A percentile compares a stretch with the other conserved stretches of the same genome.
phyloP scores from a whole-genome alignment of 2,888 invertebrate species.

The Epiblema foenella region DNA sequence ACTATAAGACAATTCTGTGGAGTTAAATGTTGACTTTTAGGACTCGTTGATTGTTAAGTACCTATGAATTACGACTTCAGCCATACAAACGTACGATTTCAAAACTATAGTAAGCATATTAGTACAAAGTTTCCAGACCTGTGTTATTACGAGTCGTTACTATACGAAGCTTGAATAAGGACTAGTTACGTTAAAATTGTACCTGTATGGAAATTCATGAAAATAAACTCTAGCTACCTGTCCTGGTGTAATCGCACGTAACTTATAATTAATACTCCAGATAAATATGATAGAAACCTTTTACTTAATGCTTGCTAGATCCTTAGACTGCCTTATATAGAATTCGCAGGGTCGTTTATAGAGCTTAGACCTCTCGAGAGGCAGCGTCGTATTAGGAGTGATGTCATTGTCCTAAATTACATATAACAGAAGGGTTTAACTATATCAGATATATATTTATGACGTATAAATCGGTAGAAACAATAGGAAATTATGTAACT shows the following conservation, averaged over 20 bases:
- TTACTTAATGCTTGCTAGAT: not conserved
- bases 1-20: constrained; percentile 30
- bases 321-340: not conserved
- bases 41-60: not conserved
- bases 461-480: not conserved
- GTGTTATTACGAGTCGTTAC: not conserved
- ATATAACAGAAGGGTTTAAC: constrained; percentile 8
- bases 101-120: not conserved
- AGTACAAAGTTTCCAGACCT: not conserved
- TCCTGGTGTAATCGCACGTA: not conserved
- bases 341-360: constrained; percentile 6
- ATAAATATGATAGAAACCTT: not conserved
- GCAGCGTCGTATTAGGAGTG: constrained; percentile 8
- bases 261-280: not conserved
- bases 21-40: constrained; percentile 5
- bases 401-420: constrained; percentile 23
- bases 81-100: not conserved
- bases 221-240: not conserved
- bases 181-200: not conserved
- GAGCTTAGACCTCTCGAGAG: constrained; percentile 11
- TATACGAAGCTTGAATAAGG: not conserved
- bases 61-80: not conserved
- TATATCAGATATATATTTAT: not conserved
- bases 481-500: not conserved
- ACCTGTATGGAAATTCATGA: not conserved